These are phyloP conservation scores for Helicoverpa zea DNA, from an alignment of 1,140 invertebrate species.

Conservation along the genomic window DNA sequence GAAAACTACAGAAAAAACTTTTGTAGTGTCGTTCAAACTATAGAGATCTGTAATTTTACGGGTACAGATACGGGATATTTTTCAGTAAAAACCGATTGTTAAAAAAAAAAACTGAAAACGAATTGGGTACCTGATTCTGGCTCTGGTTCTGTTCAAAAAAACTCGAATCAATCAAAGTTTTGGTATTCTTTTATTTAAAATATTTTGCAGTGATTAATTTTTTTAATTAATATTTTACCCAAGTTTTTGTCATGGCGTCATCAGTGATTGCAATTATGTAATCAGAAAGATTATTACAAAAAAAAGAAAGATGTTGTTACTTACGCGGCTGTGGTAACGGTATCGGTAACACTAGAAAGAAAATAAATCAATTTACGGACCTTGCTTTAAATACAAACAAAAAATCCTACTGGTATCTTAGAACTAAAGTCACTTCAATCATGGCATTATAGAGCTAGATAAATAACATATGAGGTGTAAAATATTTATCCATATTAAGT, in stretches of 20 bases:
- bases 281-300: not conserved
- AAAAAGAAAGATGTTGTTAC: not conserved
- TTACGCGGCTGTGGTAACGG: not conserved
- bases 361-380: not conserved
- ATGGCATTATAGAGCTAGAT: too few species aligned
- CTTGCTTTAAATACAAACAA: too few species aligned
- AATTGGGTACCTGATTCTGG: slow-evolving; percentile 6
- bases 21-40: too few species aligned
- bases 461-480: too few species aligned
- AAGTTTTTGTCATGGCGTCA: not conserved
- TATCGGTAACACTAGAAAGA: not conserved
- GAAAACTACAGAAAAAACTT: too few species aligned
- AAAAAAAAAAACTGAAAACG: not conserved
- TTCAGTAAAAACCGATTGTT: too few species aligned
- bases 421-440: too few species aligned
- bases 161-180: not conserved
- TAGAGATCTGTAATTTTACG: too few species aligned
- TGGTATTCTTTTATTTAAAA: too few species aligned
- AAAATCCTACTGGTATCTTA: too few species aligned
- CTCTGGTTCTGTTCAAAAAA: slow-evolving; percentile 8
- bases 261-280: not conserved
- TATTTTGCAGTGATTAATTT: slow-evolving; percentile 8
- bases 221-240: not conserved
- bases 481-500: too few species aligned
- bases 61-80: too few species aligned